phyloP scores from a whole-genome alignment of 2,113 vertebrate species.

The Xiphophorus hellerii region DNA sequence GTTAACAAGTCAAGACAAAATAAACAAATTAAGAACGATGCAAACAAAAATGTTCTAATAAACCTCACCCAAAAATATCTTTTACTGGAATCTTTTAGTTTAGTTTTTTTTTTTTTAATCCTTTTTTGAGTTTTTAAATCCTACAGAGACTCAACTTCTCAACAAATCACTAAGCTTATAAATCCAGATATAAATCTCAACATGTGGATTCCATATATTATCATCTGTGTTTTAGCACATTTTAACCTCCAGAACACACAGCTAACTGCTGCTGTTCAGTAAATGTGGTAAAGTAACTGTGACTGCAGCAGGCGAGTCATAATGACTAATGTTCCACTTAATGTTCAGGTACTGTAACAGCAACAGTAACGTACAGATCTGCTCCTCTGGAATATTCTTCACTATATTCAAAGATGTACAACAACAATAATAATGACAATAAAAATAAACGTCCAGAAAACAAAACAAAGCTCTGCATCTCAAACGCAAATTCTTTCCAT shows the following conservation, averaged over 20 bases:
- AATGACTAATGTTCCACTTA: neutral
- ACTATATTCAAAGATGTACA: too few species aligned
- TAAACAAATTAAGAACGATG: neutral
- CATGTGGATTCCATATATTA: neutral
- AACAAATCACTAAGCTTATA: neutral
- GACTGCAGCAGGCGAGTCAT: neutral
- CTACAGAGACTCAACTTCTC: neutral
- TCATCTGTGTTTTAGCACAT: too few species aligned
- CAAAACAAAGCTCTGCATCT: too few species aligned
- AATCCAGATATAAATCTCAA: neutral
- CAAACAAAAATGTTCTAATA: neutral
- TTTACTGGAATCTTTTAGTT: neutral
- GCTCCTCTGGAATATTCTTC: too few species aligned
- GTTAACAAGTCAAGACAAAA: neutral
- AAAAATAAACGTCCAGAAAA: too few species aligned
- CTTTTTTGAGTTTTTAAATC: neutral
- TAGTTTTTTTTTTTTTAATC: neutral
- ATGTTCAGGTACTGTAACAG: neutral
- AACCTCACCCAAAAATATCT: neutral
- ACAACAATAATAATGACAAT: too few species aligned
- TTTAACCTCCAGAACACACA: too few species aligned
- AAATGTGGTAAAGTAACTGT: too few species aligned
- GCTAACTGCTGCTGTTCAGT: too few species aligned
- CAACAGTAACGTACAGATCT: neutral
- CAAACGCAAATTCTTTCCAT: too few species aligned